Conservation (phyloP, 2,888 invertebrate species). For the Macropis europaea region DNA sequence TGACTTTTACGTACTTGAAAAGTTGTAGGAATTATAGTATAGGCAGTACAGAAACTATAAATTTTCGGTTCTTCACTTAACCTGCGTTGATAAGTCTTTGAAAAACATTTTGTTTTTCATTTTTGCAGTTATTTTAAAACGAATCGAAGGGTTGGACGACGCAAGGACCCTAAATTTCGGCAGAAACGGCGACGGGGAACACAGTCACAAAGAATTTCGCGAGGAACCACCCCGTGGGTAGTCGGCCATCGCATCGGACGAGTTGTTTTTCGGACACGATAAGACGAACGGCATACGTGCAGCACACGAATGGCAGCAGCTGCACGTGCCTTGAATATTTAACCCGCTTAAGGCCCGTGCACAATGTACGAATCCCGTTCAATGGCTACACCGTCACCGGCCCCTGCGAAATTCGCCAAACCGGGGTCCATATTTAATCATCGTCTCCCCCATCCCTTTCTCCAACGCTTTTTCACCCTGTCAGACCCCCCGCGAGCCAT, state of each 20-base stretch:
- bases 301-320: slow-evolving; percentile 64
- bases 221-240: slow-evolving; percentile 1
- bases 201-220: slow-evolving; percentile 48
- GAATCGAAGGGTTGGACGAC: no score
- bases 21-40: no score
- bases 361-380: slow-evolving; percentile 60
- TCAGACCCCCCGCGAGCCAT: not conserved
- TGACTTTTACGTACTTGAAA: no score
- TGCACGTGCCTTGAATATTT: slow-evolving; percentile 74
- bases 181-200: slow-evolving; percentile 12
- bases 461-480: not conserved
- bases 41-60: no score
- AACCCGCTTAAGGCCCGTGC: slow-evolving; percentile 63
- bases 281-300: slow-evolving; percentile 69
- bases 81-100: no score
- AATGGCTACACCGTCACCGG: slow-evolving; percentile 45
- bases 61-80: no score
- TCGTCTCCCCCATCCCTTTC: slow-evolving; percentile 16
- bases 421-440: slow-evolving; percentile 71
- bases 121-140: no score
- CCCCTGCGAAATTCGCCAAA: slow-evolving; percentile 48
- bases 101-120: no score
- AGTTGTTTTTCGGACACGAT: slow-evolving; percentile 65
- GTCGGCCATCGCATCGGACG: slow-evolving; percentile 45
- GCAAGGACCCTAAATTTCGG: no score